Evolutionary conservation across 2,113 vertebrate genomes (phyloP).

Genomic region (Bostrychus sinensis): DNA sequence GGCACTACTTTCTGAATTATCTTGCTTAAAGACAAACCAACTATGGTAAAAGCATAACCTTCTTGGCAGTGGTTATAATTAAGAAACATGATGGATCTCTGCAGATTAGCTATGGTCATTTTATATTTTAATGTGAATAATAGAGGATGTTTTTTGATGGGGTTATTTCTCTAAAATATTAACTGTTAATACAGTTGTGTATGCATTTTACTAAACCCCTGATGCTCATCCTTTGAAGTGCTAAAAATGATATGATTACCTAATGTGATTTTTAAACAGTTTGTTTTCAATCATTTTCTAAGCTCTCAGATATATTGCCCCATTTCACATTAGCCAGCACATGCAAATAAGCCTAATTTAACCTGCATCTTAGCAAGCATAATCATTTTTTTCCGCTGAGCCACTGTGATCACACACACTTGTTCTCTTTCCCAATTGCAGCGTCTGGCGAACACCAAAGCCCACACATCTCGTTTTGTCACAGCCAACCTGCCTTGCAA

Average conservation of each 20-base stretch:
- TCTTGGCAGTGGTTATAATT: too few relatives aligned
- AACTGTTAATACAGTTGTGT: neutral
- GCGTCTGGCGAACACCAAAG: constrained; percentile 97
- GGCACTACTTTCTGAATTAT: too few relatives aligned
- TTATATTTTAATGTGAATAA: too few relatives aligned
- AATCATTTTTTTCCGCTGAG: constrained; percentile 10
- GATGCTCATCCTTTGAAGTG: constrained; percentile 4
- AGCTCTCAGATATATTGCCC: constrained; percentile 5
- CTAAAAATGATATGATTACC: constrained; percentile 10
- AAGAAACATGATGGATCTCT: too few relatives aligned
- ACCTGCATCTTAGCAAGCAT: neutral
- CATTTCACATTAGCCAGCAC: constrained; percentile 2
- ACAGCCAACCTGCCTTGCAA: constrained; percentile 98
- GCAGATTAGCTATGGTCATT: too few relatives aligned
- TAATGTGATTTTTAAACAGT: constrained; percentile 12
- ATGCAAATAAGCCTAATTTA: constrained; percentile 11
- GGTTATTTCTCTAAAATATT: too few relatives aligned
- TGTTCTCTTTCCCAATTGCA: constrained; percentile 58
- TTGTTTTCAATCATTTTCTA: constrained; percentile 6
- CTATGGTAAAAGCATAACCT: too few relatives aligned
- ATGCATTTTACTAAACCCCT: neutral
- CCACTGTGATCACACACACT: constrained; percentile 1
- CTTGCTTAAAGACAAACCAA: too few relatives aligned
- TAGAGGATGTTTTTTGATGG: too few relatives aligned
- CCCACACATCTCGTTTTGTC: constrained; percentile 97